Evolutionary conservation across 2,888 invertebrate genomes (phyloP), one percentile per base, ranked within the genome.

Genomic region (Aphodius granarius): DNA sequence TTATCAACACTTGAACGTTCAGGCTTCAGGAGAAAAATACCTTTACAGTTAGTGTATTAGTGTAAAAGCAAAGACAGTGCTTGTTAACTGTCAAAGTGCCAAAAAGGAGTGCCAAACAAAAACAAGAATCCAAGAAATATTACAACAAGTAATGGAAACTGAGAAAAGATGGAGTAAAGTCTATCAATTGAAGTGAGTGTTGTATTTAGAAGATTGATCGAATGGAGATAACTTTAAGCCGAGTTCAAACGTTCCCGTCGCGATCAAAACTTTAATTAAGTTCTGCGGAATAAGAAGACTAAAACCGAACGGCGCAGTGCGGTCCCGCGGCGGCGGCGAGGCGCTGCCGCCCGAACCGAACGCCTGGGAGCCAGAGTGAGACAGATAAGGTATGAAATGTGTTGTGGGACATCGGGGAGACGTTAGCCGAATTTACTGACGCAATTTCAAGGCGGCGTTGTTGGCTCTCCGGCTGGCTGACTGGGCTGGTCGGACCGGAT

Each of bases 261-360:
- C 84, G 84, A 85, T 85, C 85, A 83, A 84, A 85, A 85, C 84
- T 85, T 85, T 85, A 85, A 85, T 85, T 85, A 85, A 85, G 84
- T 83, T 81, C 75, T 21, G 78, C 79, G 77, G 80, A 81, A 81
- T 81, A 68, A 68, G 68, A 68, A 74, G 74, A 74, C 65, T 63
- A 72, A 76, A 74, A 72, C 68, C 17, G 18, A 43, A 63, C 18
- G 63, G 65, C 22, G 63, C 62, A 73, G 65, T 63, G 73, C 72
- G 74, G 75, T 68, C 43, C 22, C 16, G 72, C 71, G 22, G 20
- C 72, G 70, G 72, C 66, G 71, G 75, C 43, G 66, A n/a, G 74
- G 68, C 73, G 72, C 15, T 63, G 63, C 21, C 21, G 65, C 16
- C 20, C 18, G 70, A 70, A 70, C 63, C 21, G n/a, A 20, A 20